phyloP scores from a whole-genome alignment of 2,113 vertebrate genomes.

The Naja naja region DNA sequence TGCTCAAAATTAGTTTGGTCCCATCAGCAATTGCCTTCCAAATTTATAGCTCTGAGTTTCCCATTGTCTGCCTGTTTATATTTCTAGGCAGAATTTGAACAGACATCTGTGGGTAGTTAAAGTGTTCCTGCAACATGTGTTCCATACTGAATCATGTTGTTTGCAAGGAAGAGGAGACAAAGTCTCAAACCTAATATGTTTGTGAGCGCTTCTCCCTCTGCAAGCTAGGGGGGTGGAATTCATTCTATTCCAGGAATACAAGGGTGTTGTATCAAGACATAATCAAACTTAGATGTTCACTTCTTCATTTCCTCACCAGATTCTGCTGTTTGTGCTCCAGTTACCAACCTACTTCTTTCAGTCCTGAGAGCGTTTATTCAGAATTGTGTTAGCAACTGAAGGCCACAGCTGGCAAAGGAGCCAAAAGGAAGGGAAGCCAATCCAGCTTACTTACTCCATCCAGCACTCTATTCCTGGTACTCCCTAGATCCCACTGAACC shows the following conservation, averaged over 20 bases:
- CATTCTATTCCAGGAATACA: constrained; percentile 1
- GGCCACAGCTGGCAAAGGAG: background rate
- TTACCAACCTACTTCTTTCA: background rate
- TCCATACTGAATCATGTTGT: background rate
- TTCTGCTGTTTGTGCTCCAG: background rate
- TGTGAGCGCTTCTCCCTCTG: background rate
- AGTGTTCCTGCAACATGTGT: background rate
- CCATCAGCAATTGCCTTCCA: background rate
- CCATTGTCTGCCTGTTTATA: constrained; percentile 13
- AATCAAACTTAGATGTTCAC: background rate
- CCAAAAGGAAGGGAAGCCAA: constrained; percentile 19
- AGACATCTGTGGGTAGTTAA: constrained; percentile 20
- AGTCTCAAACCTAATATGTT: background rate
- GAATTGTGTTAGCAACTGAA: constrained; percentile 8
- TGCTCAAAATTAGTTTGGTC: constrained; percentile 10
- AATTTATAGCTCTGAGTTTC: constrained; percentile 7
- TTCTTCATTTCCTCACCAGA: background rate
- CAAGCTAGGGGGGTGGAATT: background rate
- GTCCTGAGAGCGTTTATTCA: background rate
- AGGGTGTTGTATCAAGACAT: background rate
- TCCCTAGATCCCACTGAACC: background rate
- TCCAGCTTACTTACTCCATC: background rate
- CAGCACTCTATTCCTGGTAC: background rate
- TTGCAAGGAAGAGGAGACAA: background rate
- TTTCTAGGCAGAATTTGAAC: constrained; percentile 7